Evolutionary conservation across 2,113 vertebrate genomes (phyloP).

Genomic region (Kryptolebias marmoratus): DNA sequence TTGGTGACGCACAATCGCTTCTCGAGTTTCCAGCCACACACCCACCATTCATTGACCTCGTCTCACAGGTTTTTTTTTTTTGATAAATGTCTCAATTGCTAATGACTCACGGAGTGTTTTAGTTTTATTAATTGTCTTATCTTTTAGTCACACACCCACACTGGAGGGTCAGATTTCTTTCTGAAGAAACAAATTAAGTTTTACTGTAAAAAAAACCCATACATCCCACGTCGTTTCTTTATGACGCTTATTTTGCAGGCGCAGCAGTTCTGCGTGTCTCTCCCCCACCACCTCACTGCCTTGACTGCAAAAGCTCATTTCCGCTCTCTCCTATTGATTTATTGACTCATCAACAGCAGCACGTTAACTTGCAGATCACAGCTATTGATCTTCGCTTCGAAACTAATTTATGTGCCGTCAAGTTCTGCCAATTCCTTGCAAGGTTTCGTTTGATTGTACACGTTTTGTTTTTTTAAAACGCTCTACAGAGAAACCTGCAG

Average conservation of each 20-base stretch:
- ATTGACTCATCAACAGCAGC: constrained; percentile 43
- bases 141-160: constrained; percentile 32
- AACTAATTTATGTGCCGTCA: constrained; percentile 2
- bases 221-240: background rate
- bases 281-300: background rate
- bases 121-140: constrained; percentile 1
- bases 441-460: background rate
- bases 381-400: constrained; percentile 41
- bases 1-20: constrained; percentile 33
- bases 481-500: background rate
- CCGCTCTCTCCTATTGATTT: constrained; percentile 27
- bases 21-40: constrained; percentile 52
- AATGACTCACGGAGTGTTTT: constrained; percentile 63
- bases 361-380: constrained; percentile 24
- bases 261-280: constrained; percentile 5
- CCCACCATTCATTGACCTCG: constrained; percentile 32
- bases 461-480: background rate
- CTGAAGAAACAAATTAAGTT: constrained; percentile 13
- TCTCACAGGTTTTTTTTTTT: constrained; percentile 15
- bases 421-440: background rate
- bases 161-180: constrained; percentile 7
- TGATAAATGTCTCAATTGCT: constrained; percentile 36
- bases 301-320: background rate
- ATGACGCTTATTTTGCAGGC: constrained; percentile 14
- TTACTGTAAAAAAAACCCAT: constrained; percentile 2